A percentile compares a stretch with the other conserved stretches of the same genome.
phyloP scores from a whole-genome alignment of 2,888 invertebrate species.

The Cephus rjabovi region DNA sequence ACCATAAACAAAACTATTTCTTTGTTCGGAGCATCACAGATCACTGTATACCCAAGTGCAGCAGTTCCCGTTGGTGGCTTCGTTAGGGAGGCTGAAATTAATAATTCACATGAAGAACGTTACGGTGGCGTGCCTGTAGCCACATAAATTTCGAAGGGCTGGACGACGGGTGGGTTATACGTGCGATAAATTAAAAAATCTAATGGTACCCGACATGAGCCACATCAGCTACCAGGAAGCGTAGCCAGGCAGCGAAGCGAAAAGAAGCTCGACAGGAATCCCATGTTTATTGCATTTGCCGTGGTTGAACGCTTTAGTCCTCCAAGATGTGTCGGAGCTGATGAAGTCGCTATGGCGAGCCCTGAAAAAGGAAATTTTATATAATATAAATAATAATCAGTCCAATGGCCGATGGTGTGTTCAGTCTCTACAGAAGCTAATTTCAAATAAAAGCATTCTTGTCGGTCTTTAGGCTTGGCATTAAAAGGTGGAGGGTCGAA shows the following conservation, averaged over 20 bases:
- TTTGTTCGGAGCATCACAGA: not conserved
- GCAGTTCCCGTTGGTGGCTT: not conserved
- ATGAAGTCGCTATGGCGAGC: not conserved
- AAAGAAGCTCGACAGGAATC: not conserved
- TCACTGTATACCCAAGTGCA: not conserved
- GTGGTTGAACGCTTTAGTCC: not conserved
- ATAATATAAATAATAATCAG: not conserved
- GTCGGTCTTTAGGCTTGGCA: not conserved
- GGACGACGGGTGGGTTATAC: not conserved
- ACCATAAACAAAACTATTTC: constrained; percentile 5
- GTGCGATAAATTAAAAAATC: not conserved
- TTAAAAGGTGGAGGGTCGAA: not conserved
- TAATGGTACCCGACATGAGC: not conserved
- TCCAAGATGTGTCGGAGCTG: not conserved
- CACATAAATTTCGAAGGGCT: not conserved
- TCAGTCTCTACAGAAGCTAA: not conserved
- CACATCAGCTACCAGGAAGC: not conserved
- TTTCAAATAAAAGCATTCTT: not conserved
- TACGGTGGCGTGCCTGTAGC: not conserved
- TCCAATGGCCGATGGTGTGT: not conserved
- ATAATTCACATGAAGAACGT: not conserved
- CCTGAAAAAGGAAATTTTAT: not conserved
- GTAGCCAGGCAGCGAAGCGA: not conserved
- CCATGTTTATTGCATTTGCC: not conserved
- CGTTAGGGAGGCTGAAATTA: not conserved